phyloP scores from a whole-genome alignment of 1,140 invertebrate species.

The Bacillus rossius region DNA sequence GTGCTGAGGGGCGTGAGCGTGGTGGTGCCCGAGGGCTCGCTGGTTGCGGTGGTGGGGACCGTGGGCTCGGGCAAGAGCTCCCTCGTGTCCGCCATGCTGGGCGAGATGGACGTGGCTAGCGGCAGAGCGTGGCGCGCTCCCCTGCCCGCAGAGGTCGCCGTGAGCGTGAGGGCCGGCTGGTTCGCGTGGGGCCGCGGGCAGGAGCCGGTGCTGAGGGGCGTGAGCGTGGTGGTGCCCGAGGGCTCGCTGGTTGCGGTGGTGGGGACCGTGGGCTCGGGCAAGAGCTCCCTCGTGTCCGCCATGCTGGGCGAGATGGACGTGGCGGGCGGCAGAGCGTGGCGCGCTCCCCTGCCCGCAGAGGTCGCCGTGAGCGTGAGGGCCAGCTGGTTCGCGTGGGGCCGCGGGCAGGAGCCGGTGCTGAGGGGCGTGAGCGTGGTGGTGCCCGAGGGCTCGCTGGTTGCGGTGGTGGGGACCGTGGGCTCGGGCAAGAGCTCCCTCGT shows the following conservation, averaged over 20 bases:
- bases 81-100: constrained; percentile 43
- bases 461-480: constrained; percentile 44
- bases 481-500: constrained; percentile 45
- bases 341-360: no score
- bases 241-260: constrained; percentile 43
- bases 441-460: constrained; percentile 36
- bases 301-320: constrained; percentile 38
- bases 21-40: constrained; percentile 24
- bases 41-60: constrained; percentile 44
- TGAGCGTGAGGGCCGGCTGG: no score
- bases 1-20: neutral
- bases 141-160: no score
- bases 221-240: constrained; percentile 15
- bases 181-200: no score
- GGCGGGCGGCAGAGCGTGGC: no score
- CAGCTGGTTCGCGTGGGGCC: no score
- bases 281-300: constrained; percentile 44
- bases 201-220: no score
- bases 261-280: constrained; percentile 45
- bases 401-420: no score
- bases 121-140: no score
- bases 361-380: no score
- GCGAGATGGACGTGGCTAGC: constrained; percentile 26
- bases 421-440: constrained; percentile 10
- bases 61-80: constrained; percentile 47